Evolutionary conservation across 2,888 invertebrate species (phyloP).

Genomic region (Phalera bucephala): DNA sequence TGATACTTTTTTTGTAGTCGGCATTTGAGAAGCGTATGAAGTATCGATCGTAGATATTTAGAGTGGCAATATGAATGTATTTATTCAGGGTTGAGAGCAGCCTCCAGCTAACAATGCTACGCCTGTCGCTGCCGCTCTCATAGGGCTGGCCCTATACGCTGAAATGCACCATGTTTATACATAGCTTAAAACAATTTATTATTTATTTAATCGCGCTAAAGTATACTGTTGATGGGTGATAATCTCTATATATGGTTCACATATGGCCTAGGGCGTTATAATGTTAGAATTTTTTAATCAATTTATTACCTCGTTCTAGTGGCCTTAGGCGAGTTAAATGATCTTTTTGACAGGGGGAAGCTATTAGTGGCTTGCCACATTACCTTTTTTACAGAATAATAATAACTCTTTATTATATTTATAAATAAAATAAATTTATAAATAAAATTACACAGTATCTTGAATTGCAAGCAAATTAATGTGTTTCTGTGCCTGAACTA

Average conservation of each 20-base stretch:
- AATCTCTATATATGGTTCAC: too few species aligned
- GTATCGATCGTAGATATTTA: slow-evolving; percentile 73
- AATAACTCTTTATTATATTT: too few species aligned
- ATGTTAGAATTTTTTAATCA: neutral
- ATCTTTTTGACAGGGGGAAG: neutral
- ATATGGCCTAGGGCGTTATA: neutral
- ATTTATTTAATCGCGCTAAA: too few species aligned
- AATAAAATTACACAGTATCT: too few species aligned
- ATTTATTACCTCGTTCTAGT: neutral
- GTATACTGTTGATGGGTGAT: too few species aligned
- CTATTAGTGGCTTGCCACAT: neutral
- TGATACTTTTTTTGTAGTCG: slow-evolving; percentile 45
- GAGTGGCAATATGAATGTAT: slow-evolving; percentile 83
- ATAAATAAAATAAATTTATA: neutral
- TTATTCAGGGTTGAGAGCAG: slow-evolving; percentile 79
- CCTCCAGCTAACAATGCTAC: slow-evolving; percentile 79
- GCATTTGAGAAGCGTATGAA: slow-evolving; percentile 44
- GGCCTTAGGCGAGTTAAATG: neutral
- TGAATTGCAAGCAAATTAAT: too few species aligned
- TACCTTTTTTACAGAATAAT: too few species aligned
- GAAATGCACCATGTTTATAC: too few species aligned
- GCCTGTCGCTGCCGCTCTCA: slow-evolving; percentile 65
- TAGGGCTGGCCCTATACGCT: slow-evolving; percentile 55
- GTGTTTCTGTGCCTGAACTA: too few species aligned
- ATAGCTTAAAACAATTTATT: too few species aligned